phyloP scores from a whole-genome alignment of 2,113 vertebrate species.

The Oryzias celebensis region DNA sequence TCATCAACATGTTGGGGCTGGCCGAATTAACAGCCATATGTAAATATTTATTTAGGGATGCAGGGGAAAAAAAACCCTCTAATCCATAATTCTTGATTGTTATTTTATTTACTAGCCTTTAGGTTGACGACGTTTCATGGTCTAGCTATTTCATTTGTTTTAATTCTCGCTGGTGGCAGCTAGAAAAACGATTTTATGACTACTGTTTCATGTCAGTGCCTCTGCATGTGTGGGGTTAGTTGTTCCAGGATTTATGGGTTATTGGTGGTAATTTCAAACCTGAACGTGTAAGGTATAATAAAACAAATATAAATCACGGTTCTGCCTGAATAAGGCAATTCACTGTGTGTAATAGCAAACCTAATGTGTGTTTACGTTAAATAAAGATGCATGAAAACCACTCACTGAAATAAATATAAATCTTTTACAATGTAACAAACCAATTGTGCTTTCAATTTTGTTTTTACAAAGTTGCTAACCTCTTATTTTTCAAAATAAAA shows the following conservation, averaged over 20 bases:
- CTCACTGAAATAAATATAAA: too few relatives aligned
- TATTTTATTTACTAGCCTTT: constrained; percentile 32
- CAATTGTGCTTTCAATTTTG: too few relatives aligned
- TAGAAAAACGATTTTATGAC: constrained; percentile 28
- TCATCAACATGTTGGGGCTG: constrained; percentile 17
- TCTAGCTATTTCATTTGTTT: constrained; percentile 32
- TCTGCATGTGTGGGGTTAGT: constrained; percentile 18
- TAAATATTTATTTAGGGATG: constrained; percentile 24
- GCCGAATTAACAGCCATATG: constrained; percentile 38
- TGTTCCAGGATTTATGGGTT: constrained; percentile 5
- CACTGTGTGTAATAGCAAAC: neutral
- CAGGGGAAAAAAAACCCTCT: neutral
- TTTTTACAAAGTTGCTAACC: too few relatives aligned
- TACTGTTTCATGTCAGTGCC: constrained; percentile 8
- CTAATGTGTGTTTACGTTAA: too few relatives aligned
- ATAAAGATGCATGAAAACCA: too few relatives aligned
- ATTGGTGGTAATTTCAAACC: constrained; percentile 8
- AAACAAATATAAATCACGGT: constrained; percentile 8
- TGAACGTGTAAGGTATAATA: neutral
- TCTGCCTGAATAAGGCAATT: constrained; percentile 6
- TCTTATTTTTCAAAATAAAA: too few relatives aligned
- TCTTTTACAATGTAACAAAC: too few relatives aligned
- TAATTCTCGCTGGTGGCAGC: constrained; percentile 11
- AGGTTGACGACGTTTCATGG: constrained; percentile 12
- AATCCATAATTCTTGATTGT: constrained; percentile 11